A percentile compares a stretch with the other conserved stretches of the same genome.
phyloP scores from a whole-genome alignment of 2,113 vertebrate species.

The Phrynosoma platyrhinos region DNA sequence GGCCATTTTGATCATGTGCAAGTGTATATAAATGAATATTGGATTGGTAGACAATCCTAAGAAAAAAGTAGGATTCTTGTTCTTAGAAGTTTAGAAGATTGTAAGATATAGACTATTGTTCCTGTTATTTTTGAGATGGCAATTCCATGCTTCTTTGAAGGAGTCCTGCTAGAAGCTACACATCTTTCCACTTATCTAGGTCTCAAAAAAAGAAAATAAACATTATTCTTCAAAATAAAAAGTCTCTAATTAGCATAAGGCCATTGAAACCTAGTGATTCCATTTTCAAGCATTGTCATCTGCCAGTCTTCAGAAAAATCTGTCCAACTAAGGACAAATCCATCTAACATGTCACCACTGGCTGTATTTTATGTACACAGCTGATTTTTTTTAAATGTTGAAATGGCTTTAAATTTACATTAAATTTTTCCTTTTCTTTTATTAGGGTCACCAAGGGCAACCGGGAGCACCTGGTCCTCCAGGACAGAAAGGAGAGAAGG shows the following conservation, averaged over 20 bases:
- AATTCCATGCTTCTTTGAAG: background rate
- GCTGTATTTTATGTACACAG: background rate
- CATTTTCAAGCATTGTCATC: background rate
- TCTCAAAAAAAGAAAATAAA: background rate
- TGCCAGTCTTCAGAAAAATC: background rate
- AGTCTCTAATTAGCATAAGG: background rate
- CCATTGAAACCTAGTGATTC: background rate
- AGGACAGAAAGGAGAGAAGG: conserved; percentile 97
- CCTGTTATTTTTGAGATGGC: background rate
- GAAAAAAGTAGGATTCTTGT: background rate
- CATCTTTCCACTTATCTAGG: background rate
- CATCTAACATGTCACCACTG: conserved; percentile 17
- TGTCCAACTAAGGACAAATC: background rate
- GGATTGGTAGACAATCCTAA: background rate
- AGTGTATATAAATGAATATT: background rate
- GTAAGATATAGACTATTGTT: background rate
- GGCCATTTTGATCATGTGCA: background rate
- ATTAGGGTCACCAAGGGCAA: conserved; percentile 89
- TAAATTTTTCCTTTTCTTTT: conserved; percentile 41
- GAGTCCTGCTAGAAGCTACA: background rate
- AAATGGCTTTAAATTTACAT: conserved; percentile 28
- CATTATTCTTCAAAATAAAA: background rate
- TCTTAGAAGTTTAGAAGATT: background rate
- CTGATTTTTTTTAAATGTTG: background rate
- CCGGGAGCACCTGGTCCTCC: conserved; percentile 85